Conservation (phyloP, 2,888 invertebrate genomes). For the Drosophila rellima region DNA sequence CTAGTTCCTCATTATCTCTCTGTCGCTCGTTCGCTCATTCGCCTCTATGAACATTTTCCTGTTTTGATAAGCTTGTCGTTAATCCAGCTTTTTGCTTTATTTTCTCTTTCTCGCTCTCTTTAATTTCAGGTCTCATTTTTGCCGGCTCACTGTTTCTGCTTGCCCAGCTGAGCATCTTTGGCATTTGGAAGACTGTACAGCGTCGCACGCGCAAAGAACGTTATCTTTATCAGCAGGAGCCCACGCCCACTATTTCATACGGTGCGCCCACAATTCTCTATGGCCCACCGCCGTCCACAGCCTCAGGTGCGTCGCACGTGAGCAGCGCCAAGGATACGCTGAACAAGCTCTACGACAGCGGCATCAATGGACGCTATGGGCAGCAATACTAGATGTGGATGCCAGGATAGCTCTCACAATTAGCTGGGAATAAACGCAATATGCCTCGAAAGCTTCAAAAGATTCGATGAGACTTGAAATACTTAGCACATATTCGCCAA, state of each 20-base stretch:
- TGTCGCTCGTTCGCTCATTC: conserved; percentile 19
- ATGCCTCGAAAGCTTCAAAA: conserved; percentile 81
- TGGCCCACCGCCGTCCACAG: conserved; percentile 70
- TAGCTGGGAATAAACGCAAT: conserved; percentile 80
- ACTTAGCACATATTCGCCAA: conserved; percentile 60
- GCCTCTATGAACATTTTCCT: conserved; percentile 27
- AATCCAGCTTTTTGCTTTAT: conserved; percentile 7
- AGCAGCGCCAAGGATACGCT: conserved; percentile 90
- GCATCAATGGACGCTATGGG: conserved; percentile 89
- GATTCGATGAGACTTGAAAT: conserved; percentile 80
- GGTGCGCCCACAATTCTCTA: conserved; percentile 82
- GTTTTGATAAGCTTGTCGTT: conserved; percentile 45
- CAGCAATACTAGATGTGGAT: conserved; percentile 82
- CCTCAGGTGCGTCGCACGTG: conserved; percentile 55
- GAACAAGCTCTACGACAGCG: conserved; percentile 95
- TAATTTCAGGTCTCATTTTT: conserved; percentile 90
- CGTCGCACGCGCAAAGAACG: conserved; percentile 84
- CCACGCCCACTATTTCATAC: conserved; percentile 78
- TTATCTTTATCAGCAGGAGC: conserved; percentile 83
- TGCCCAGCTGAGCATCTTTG: conserved; percentile 94
- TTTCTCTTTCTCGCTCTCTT: neutral
- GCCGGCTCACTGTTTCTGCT: conserved; percentile 95
- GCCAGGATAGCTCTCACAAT: conserved; percentile 63
- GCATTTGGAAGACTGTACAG: conserved; percentile 91
- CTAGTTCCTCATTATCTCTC: conserved; percentile 50